Base-by-base conservation (phyloP, 2,113 vertebrate genomes). In the Rhodinocichla rosea region DNA sequence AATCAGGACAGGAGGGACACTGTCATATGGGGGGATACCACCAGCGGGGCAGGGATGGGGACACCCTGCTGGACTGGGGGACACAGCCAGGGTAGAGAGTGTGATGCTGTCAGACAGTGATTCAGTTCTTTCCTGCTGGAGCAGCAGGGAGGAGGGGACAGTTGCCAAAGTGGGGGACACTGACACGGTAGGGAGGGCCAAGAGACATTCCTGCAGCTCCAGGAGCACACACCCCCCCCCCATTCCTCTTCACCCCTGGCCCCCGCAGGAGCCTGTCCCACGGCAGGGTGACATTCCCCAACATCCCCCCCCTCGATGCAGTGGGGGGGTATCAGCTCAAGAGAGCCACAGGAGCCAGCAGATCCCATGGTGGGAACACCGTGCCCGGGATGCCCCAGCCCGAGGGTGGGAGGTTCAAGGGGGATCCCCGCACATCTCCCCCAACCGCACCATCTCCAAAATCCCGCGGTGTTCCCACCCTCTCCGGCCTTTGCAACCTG, bases 291-390 rank as follows among this genome's bases (percentile, higher is more conserved):
- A 35, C 67, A 78, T 56, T 69, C 44, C 22, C 23, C 19, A 64
- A 28, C 15, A 9, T 13, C 6, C 10, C 32, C 24, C 10, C 10
- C 30, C 68, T 42, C 3, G 3, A 3, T 2, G 15, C 6, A 5
- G 11, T 2, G 28, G 14, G 11, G 8, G 9, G 11, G 24, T 5
- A 11, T 50, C n/a, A 62, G 47, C 47, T 23, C 39, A 5, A 13
- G 10, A 17, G 42, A 56, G 30, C 79, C 47, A 6, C 11, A 4
- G n/a, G 22, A n/a, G 16, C 27, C 60, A 35, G 37, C 62, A 15
- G 73, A 57, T 35, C n/a, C 44, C 10, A 7, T 7, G 40, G 11
- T 10, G 19, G 24, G 8, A 14, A 11, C 78, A 28, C 19, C 2
- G 9, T 30, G 32, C 16, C n/a, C 7, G 27, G 26, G 21, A 18